Evolutionary conservation across 2,888 invertebrate species (phyloP).

Genomic region (Phengaris alcon): DNA sequence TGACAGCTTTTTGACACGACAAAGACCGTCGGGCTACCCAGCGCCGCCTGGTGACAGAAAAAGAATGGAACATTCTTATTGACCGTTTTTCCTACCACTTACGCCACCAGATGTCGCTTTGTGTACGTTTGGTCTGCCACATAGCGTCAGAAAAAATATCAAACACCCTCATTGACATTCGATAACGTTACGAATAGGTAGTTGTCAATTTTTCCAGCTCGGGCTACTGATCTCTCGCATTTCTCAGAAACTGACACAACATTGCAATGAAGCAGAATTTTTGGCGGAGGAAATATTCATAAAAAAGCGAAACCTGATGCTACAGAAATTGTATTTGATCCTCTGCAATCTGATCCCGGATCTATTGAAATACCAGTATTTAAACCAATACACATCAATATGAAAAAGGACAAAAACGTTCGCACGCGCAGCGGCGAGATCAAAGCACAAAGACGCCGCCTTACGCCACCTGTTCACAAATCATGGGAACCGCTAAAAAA

Average conservation of each 20-base stretch:
- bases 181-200: too few species aligned
- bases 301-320: conserved; percentile 18
- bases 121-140: too few species aligned
- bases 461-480: conserved; percentile 73
- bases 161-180: too few species aligned
- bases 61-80: too few species aligned
- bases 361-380: conserved; percentile 55
- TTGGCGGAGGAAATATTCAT: neutral
- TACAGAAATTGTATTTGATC: conserved; percentile 23
- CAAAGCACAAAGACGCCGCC: conserved; percentile 71
- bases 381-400: conserved; percentile 56
- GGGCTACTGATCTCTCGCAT: neutral
- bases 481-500: conserved; percentile 67
- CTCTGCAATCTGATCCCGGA: conserved; percentile 40
- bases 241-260: neutral
- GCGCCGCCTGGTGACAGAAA: too few species aligned
- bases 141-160: too few species aligned
- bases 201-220: too few species aligned
- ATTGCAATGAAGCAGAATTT: neutral
- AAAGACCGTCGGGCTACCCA: too few species aligned
- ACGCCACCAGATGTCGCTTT: too few species aligned
- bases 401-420: conserved; percentile 58
- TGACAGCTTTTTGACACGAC: too few species aligned
- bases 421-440: conserved; percentile 72
- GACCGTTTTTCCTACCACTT: too few species aligned